Conservation (phyloP, 1,140 invertebrate genomes). For the Drosophila tsacasi region DNA sequence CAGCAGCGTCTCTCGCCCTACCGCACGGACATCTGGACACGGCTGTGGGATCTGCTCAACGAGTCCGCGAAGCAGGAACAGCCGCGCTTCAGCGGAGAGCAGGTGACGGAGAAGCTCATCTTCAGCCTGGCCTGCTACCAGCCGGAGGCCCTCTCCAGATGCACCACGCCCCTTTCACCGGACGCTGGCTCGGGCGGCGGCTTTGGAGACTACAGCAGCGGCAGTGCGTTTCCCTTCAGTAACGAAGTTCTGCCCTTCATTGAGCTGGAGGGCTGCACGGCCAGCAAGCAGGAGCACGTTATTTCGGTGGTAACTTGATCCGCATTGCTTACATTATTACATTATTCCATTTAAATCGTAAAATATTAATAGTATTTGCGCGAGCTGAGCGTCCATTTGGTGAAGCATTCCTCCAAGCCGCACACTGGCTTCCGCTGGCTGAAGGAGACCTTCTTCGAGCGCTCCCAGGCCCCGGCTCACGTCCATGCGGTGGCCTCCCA, state of each 20-base stretch:
- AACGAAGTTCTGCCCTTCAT: constrained; percentile 90
- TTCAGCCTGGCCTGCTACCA: constrained; percentile 93
- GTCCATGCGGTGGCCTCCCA: constrained; percentile 93
- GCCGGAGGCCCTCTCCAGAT: constrained; percentile 93
- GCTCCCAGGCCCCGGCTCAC: constrained; percentile 88
- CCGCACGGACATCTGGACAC: constrained; percentile 92
- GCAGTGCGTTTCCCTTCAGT: constrained; percentile 83
- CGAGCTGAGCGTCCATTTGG: constrained; percentile 92
- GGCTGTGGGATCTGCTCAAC: constrained; percentile 90
- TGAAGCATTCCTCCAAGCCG: constrained; percentile 88
- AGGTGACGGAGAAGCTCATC: constrained; percentile 91
- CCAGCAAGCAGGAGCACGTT: constrained; percentile 94
- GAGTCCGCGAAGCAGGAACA: constrained; percentile 86
- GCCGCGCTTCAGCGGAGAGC: constrained; percentile 88
- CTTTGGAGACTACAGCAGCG: constrained; percentile 85
- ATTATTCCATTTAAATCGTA: no score
- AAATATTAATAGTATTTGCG: constrained; percentile 88
- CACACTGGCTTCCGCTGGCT: constrained; percentile 85
- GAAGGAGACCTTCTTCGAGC: constrained; percentile 84
- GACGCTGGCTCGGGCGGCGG: constrained; percentile 85
- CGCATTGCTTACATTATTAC: neutral
- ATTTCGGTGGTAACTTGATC: constrained; percentile 89
- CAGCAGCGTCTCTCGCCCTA: constrained; percentile 92
- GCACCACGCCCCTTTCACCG: constrained; percentile 93
- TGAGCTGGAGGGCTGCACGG: constrained; percentile 93